Evolutionary conservation across 2,113 vertebrate species (phyloP).

Genomic region (Redunca redunca): DNA sequence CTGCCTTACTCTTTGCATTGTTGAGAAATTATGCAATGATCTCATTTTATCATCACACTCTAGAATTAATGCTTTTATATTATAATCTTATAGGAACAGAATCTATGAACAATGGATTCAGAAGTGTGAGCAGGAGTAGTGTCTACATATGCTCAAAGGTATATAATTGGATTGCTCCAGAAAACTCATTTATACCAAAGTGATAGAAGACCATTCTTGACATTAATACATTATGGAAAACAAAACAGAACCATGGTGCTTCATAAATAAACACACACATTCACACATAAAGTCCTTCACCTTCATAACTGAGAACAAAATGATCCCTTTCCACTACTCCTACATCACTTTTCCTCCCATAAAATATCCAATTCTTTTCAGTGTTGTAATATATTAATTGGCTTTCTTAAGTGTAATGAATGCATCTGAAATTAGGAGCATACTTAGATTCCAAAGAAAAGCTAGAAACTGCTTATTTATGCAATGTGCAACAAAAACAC

Average conservation of each 20-base stretch:
- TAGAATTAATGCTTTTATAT: background rate
- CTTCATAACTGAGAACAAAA: background rate
- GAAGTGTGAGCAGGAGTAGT: background rate
- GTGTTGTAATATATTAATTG: background rate
- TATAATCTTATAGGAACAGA: background rate
- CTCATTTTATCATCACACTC: background rate
- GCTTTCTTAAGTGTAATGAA: slow-evolving; percentile 26
- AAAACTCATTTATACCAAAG: background rate
- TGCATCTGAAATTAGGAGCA: background rate
- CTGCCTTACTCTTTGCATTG: background rate
- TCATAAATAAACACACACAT: background rate
- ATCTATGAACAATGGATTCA: background rate
- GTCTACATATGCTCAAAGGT: background rate
- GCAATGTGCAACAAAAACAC: background rate
- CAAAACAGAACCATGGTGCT: background rate
- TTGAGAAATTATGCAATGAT: background rate
- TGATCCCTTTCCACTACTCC: background rate
- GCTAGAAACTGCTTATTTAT: background rate
- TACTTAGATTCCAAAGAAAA: slow-evolving; percentile 4
- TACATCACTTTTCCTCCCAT: background rate
- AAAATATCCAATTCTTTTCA: background rate
- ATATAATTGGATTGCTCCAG: background rate
- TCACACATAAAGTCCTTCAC: background rate
- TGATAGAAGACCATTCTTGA: background rate
- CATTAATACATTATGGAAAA: background rate